A percentile compares a stretch with the other conserved stretches of the same genome.
phyloP scores from a whole-genome alignment of 2,113 vertebrate species.

The Pampusana beccarii region DNA sequence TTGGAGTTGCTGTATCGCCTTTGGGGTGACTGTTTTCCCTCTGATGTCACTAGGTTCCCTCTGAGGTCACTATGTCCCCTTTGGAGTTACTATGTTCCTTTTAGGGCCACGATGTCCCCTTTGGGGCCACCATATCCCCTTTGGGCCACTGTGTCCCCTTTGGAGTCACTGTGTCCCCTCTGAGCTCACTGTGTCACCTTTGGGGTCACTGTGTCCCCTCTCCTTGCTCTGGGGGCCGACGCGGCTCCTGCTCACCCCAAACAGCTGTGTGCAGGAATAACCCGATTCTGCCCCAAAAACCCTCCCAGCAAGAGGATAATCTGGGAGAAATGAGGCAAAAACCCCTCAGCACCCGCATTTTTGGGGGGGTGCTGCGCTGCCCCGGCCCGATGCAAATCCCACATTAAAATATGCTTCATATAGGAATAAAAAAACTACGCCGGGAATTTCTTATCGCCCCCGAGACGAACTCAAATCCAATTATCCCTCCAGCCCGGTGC shows the following conservation, averaged over 20 bases:
- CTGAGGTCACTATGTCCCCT: not conserved
- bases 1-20: not conserved
- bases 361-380: accelerated
- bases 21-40: not conserved
- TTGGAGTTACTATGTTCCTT: not conserved
- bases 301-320: accelerated
- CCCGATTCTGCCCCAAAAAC: accelerated
- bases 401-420: not conserved
- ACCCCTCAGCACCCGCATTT: accelerated
- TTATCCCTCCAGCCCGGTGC: slow-evolving; percentile 10
- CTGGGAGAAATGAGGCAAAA: accelerated
- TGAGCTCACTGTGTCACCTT: not conserved
- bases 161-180: accelerated
- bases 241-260: accelerated
- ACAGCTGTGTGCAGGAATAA: accelerated
- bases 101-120: not conserved
- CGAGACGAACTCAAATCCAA: not conserved
- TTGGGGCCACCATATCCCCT: not conserved
- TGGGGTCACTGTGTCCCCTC: not conserved
- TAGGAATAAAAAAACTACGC: accelerated
- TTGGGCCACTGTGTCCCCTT: not conserved
- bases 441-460: slow-evolving; percentile 11
- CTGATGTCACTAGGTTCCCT: not conserved
- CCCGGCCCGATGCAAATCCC: not conserved
- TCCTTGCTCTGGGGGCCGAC: not conserved